Evolutionary conservation across 2,113 vertebrate species (phyloP).

Genomic region (Protobothrops mucrosquamatus): DNA sequence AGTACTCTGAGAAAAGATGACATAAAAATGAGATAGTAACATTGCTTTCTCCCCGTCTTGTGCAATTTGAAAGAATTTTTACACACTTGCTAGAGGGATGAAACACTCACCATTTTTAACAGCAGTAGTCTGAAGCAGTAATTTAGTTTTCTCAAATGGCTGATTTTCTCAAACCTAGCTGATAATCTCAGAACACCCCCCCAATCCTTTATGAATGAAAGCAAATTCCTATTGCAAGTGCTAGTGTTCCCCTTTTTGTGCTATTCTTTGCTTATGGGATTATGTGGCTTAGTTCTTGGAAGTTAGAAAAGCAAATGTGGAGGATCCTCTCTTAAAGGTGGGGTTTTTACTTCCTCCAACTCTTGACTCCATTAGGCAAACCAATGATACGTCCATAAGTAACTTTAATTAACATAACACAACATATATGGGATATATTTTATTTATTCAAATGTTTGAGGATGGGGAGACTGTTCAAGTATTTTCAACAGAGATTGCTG

Average conservation of each 20-base stretch:
- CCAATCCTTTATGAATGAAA: neutral
- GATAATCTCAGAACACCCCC: neutral
- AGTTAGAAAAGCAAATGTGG: neutral
- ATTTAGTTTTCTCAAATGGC: neutral
- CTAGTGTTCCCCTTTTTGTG: neutral
- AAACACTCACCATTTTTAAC: neutral
- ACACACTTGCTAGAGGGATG: neutral
- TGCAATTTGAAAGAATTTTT: neutral
- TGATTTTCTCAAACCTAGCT: neutral
- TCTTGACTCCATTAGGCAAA: conserved; percentile 8
- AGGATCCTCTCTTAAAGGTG: neutral
- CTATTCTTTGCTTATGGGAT: neutral
- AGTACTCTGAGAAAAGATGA: neutral
- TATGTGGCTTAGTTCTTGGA: neutral
- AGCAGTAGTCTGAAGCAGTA: neutral
- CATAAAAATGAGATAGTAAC: neutral
- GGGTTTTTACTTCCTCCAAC: neutral
- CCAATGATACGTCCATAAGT: neutral
- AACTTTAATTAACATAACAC: conserved; percentile 16
- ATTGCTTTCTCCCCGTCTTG: neutral
- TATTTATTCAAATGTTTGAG: conserved; percentile 20
- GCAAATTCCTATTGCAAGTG: neutral
- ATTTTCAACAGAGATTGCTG: neutral
- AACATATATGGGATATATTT: neutral
- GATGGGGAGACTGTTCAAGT: neutral